Evolutionary conservation across 2,888 invertebrate species (phyloP), one percentile per base, ranked within the genome.

Genomic region (Perdita meconis): DNA sequence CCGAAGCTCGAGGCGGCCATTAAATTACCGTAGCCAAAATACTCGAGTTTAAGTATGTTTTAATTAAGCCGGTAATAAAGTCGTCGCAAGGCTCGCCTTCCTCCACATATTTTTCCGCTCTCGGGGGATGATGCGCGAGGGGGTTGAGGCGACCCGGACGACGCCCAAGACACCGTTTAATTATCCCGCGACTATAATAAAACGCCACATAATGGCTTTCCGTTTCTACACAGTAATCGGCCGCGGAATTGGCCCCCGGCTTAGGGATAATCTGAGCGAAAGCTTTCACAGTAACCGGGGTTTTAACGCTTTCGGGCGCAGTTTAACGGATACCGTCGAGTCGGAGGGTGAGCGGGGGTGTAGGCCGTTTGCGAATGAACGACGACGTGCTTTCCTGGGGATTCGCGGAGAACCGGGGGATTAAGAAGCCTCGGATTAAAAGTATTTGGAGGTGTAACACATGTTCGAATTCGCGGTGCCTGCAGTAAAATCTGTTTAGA

Each of bases 1-100:
- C 71, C 42, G 70, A 74, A 70, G 66, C 57, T 19, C 19, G 26
- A 16, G 60, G 61, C 51, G 55, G 53, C 74, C 73, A 76, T 85
- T 82, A 84, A 80, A 78, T 83, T 76, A 78, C 70, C 50, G 34
- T 50, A 64, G 63, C 55, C 40, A 57, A 83, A 85, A 84, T 85
- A 80, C 80, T 80, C 85, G 80, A 76, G 75, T 68, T 76, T 80
- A 85, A 84, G 78, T 78, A 81, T 78, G 73, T 84, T 85, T 85
- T 85, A 85, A 84, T 84, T 84, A 84, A 84, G 82, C 77, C 75
- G 22, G 68, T 81, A 66, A 69, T 74, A 80, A 79, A 73, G 65
- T 61, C 59, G 44, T 36, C 16, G 42, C 65, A 61, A 50, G 19
- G 10, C 19, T 38, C 19, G 55, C 36, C 42, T 59, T 57, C 50